Evolutionary conservation across 2,888 invertebrate species (phyloP), one percentile per base, ranked within the genome.

Genomic region (Drosophila emarginata): DNA sequence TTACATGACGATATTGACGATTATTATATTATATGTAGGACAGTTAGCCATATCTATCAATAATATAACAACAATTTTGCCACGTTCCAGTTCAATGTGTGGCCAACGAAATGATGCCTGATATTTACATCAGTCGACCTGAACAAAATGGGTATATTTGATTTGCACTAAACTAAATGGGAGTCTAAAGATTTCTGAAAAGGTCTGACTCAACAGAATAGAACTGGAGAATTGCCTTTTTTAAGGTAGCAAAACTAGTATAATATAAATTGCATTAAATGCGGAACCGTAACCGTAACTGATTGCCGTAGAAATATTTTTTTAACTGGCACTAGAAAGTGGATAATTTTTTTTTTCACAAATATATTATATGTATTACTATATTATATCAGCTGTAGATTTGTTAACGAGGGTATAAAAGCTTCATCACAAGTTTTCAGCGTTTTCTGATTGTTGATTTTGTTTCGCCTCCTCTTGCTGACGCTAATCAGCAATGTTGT

Each of bases 61-160:
- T 63, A 68, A 80, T 53, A 76, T 66, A 64, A 53, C 39, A 62
- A 53, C 40, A 72, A 45, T 56, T 72, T 60, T 61, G 64, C 58
- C 67, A 64, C 57, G 50, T n/a, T 37, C 26, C 18, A 37, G 40
- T 57, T 21, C 60, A 56, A 72, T 73, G 62, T 45, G 45, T 21
- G 45, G 45, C 11, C 45, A 45, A 59, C 66, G 66, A 59, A 32
- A 50, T 37, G 28, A 40, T 23, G 59, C 67, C 64, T 59, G 58
- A 64, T 72, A 77, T 82, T 77, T 77, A 64, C 79, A 82, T 74
- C 68, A 45, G 58, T 57, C 45, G 53, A 62, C 60, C 36, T 21
- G 60, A 56, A 45, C 11, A 11, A 12, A 45, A 18, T 21, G 45
- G 45, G 45, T 45, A 45, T 18, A 40, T 15, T 15, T 9, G 9